These are phyloP conservation scores for Lasioglossum figueresi DNA, from an alignment of 2,888 invertebrate species.

Conservation along the genomic window DNA sequence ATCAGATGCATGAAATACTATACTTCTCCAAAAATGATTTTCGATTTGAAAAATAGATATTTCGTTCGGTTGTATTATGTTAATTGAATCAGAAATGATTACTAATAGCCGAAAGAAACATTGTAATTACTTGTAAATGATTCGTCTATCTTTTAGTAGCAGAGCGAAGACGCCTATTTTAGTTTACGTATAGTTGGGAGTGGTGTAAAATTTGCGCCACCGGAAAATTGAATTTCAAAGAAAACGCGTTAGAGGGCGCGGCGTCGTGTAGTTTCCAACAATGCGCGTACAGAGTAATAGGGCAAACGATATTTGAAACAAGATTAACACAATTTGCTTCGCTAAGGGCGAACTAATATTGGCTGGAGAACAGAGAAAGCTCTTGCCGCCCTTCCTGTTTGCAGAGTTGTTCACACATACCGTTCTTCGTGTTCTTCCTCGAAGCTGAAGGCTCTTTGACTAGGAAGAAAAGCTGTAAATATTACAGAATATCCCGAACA, in stretches of 20 bases:
- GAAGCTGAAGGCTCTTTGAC: constrained; percentile 30
- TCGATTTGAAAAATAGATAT: too few species aligned
- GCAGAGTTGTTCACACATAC: constrained; percentile 38
- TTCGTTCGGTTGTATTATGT: too few species aligned
- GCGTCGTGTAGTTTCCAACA: neutral
- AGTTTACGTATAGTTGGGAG: neutral
- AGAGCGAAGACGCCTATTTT: neutral
- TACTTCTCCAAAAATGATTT: too few species aligned
- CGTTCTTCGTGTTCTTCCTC: constrained; percentile 26
- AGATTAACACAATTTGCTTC: constrained; percentile 16
- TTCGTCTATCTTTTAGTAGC: neutral
- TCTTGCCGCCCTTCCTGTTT: constrained; percentile 27
- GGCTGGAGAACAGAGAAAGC: constrained; percentile 22
- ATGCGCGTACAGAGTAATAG: neutral
- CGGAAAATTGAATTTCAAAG: neutral
- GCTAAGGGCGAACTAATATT: constrained; percentile 40
- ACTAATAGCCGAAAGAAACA: neutral
- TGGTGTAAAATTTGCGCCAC: neutral
- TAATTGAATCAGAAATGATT: neutral
- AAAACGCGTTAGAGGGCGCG: neutral
- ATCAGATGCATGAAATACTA: too few species aligned
- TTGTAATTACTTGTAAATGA: too few species aligned
- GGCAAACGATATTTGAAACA: constrained; percentile 17
- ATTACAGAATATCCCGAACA: constrained; percentile 40
- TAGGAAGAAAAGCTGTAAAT: constrained; percentile 47